Evolutionary conservation across 1,140 invertebrate species (phyloP).

Genomic region (Cyclargus thomasi): DNA sequence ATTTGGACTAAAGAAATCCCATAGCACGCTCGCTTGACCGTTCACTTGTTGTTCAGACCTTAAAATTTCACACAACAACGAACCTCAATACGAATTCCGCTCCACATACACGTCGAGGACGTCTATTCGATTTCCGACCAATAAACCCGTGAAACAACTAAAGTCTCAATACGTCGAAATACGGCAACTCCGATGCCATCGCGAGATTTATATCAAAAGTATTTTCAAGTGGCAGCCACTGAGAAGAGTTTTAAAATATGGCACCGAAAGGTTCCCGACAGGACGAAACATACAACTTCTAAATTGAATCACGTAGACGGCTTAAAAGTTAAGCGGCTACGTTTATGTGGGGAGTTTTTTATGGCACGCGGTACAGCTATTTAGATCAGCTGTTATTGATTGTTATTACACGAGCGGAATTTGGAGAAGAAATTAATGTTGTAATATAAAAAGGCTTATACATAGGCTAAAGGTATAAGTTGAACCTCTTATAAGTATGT

Average conservation of each 20-base stretch:
- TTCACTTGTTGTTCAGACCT: neutral
- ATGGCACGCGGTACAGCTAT: conserved; percentile 2
- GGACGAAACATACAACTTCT: conserved; percentile 61
- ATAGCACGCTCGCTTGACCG: neutral
- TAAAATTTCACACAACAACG: neutral
- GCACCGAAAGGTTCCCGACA: conserved; percentile 58
- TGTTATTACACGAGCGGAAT: neutral
- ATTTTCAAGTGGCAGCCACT: conserved; percentile 43
- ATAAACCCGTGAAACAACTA: conserved; percentile 18
- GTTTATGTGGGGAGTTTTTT: conserved; percentile 21
- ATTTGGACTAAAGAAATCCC: neutral
- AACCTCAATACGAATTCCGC: neutral
- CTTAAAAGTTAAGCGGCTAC: conserved; percentile 59
- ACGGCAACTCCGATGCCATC: conserved; percentile 25
- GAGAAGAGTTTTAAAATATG: conserved; percentile 56
- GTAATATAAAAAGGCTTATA: neutral
- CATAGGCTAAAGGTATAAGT: no score
- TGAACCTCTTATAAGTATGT: no score
- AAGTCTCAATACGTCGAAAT: conserved; percentile 23
- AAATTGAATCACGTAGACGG: conserved; percentile 72
- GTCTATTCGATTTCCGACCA: conserved; percentile 6
- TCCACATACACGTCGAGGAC: neutral
- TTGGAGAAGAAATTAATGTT: neutral
- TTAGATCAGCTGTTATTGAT: conserved; percentile 1
- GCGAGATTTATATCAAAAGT: conserved; percentile 45